Conservation (phyloP, 1,140 invertebrate genomes). For the Caenorhabditis latens region DNA sequence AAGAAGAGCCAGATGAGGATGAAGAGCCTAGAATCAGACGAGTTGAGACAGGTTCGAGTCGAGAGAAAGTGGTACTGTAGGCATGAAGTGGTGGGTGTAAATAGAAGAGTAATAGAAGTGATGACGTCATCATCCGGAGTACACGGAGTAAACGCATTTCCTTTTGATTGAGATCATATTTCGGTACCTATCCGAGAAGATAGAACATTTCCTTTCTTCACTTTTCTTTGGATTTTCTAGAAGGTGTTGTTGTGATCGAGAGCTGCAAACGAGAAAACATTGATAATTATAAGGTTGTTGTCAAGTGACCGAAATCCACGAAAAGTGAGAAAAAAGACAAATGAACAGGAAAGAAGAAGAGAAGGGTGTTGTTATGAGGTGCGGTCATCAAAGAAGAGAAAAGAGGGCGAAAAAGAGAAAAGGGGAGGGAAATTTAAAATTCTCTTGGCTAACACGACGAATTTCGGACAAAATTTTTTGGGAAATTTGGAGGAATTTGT, state of each 20-base stretch:
- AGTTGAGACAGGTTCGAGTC: constrained; percentile 29
- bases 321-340: neutral
- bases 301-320: no score
- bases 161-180: neutral
- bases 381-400: constrained; percentile 28
- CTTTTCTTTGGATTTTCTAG: no score
- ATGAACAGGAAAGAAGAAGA: neutral
- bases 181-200: constrained; percentile 20
- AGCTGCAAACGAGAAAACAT: no score
- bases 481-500: neutral
- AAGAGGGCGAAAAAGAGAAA: neutral
- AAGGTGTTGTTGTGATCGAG: no score
- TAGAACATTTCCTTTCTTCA: neutral
- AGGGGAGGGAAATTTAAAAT: constrained; percentile 26
- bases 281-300: no score
- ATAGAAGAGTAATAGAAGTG: constrained; percentile 25
- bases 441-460: constrained; percentile 42
- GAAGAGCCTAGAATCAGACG: constrained; percentile 40
- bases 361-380: constrained; percentile 24
- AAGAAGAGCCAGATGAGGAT: neutral
- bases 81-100: constrained; percentile 15
- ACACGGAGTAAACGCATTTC: constrained; percentile 32
- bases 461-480: constrained; percentile 26
- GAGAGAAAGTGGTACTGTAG: constrained; percentile 51
- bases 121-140: constrained; percentile 45